Percentiles rank a stretch among this genome's conserved stretches.
These are phyloP conservation scores for Pantherophis guttatus DNA, from an alignment of 2,113 vertebrate genomes.

Conservation along the genomic window DNA sequence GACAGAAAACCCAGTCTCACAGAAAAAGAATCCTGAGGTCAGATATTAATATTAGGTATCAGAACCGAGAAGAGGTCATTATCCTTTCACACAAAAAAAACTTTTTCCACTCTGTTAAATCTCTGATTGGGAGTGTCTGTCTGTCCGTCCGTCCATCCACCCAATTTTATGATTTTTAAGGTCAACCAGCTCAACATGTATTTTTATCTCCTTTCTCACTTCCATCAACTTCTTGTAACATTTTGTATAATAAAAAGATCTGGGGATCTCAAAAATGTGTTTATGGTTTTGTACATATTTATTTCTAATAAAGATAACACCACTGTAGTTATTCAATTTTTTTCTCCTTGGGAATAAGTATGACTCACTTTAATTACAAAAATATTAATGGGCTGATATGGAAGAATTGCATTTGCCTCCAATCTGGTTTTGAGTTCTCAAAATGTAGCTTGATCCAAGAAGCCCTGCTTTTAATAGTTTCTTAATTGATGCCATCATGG, in stretches of 20 bases:
- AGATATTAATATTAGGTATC: neutral
- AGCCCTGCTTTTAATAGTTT: neutral
- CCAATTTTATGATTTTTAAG: neutral
- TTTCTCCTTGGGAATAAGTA: neutral
- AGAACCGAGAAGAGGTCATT: neutral
- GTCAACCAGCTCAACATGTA: neutral
- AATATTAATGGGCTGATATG: neutral
- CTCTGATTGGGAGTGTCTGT: neutral
- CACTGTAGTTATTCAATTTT: neutral
- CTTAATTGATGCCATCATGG: neutral
- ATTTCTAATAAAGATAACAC: neutral
- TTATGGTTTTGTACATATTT: neutral
- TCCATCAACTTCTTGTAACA: neutral
- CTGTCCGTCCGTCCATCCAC: neutral
- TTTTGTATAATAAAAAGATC: neutral
- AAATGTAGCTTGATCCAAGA: neutral
- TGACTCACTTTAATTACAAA: neutral
- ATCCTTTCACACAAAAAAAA: neutral
- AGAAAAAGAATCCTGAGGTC: neutral
- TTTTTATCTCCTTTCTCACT: neutral
- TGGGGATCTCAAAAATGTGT: neutral
- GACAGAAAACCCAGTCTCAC: neutral
- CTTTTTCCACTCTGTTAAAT: neutral
- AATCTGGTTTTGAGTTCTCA: neutral
- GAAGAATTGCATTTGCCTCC: neutral